Evolutionary conservation across 2,797 vertebrate species (phyloP).

Genomic region (Danio kyathit): DNA sequence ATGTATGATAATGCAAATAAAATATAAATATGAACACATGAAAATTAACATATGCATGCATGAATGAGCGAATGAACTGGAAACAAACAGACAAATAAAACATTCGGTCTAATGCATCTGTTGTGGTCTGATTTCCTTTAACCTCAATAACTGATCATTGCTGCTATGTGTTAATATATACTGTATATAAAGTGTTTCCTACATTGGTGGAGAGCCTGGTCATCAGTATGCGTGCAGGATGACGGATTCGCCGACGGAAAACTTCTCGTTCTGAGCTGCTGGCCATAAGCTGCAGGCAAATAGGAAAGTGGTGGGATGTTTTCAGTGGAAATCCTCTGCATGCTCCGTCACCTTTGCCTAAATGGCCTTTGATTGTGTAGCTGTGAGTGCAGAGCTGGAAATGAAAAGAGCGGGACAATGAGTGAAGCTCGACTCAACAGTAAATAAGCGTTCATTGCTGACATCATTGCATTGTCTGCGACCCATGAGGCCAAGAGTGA

Average conservation of each 20-base stretch:
- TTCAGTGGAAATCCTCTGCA: slow-evolving; percentile 86
- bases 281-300: slow-evolving; percentile 84
- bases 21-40: too few relatives aligned
- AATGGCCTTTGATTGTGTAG: slow-evolving; percentile 86
- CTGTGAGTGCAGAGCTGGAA: slow-evolving; percentile 82
- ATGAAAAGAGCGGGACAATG: slow-evolving; percentile 83
- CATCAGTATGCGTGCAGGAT: not conserved
- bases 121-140: too few relatives aligned
- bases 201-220: not conserved
- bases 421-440: slow-evolving; percentile 87
- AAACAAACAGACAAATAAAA: too few relatives aligned
- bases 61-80: too few relatives aligned
- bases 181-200: not conserved
- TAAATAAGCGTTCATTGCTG: slow-evolving; percentile 90
- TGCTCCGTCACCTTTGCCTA: slow-evolving; percentile 89
- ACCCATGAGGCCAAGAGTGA: slow-evolving; percentile 74
- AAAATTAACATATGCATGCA: too few relatives aligned
- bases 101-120: too few relatives aligned
- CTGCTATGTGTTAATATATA: too few relatives aligned
- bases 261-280: slow-evolving; percentile 71
- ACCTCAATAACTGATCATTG: not conserved
- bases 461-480: slow-evolving; percentile 86
- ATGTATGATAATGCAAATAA: too few relatives aligned
- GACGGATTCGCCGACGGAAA: not conserved
- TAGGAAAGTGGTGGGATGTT: slow-evolving; percentile 85